Evolutionary conservation across 1,140 invertebrate genomes (phyloP).

Genomic region (Oscheius sp.): DNA sequence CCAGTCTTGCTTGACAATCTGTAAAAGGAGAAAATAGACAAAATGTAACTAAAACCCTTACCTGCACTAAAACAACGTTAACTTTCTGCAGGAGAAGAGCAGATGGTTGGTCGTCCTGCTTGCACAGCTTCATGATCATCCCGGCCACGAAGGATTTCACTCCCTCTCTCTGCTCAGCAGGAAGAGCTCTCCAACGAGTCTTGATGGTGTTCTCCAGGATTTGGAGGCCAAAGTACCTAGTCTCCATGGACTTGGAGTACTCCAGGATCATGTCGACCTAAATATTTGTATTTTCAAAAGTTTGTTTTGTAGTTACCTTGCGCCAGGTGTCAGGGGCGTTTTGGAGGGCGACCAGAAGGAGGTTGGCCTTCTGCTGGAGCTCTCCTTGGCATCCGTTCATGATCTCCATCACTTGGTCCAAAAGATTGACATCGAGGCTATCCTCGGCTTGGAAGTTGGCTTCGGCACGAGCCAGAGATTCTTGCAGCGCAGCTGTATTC

Average conservation of each 20-base stretch:
- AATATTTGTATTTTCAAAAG: conserved; percentile 7
- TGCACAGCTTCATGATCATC: conserved; percentile 78
- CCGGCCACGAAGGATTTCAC: conserved; percentile 55
- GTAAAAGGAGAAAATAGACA: conserved; percentile 47
- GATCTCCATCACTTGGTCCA: conserved; percentile 37
- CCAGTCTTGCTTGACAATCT: conserved; percentile 99
- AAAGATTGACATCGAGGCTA: conserved; percentile 42
- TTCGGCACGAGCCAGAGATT: conserved; percentile 16
- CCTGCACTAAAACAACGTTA: conserved; percentile 95
- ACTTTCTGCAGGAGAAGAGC: conserved; percentile 97
- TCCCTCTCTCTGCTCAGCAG: conserved; percentile 96
- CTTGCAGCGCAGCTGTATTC: neutral
- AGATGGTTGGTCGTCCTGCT: conserved; percentile 87
- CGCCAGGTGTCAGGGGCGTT: conserved; percentile 99
- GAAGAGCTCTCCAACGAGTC: conserved; percentile 97
- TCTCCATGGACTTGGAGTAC: conserved; percentile 89
- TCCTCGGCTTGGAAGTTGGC: conserved; percentile 12
- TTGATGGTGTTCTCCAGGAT: conserved; percentile 98
- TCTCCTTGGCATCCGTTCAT: conserved; percentile 39
- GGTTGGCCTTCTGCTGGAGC: conserved; percentile 33
- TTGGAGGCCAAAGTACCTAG: conserved; percentile 98
- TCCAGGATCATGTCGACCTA: conserved; percentile 96
- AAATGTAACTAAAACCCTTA: conserved; percentile 57
- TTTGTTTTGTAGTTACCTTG: conserved; percentile 35
- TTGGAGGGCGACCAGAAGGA: conserved; percentile 37